Base-by-base conservation (phyloP, 2,797 vertebrate genomes). In the Dermochelys coriacea region DNA sequence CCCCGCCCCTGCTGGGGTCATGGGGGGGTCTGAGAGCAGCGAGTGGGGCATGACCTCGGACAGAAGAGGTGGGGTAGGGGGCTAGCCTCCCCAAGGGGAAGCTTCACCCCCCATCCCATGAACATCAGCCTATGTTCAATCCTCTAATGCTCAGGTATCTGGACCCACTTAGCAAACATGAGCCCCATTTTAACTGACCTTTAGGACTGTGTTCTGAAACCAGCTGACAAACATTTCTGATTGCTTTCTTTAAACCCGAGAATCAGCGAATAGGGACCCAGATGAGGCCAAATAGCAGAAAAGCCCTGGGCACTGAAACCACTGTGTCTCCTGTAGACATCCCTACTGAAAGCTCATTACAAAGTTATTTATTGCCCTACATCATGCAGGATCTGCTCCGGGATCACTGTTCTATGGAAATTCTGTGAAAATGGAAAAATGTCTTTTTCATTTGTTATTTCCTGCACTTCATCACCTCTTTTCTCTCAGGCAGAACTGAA, bases 161-260 rank as follows among this genome's bases (percentile, higher is more conserved):
- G 85, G 15, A 59, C 74, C 23, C 19, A 41, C 5, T 52, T 88
- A 74, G 11, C 49, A 55, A 1, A 57, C 37, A 89, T 87, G 90
- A 89, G 3, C 2, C 23, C 51, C 10, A 16, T 4, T 93, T 59
- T 12, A 37, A 54, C 6, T 75, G 59, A 57, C 31, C 55, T 68
- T 11, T 77, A 94, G 93, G 96, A 94, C 47, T 47, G 15, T 83
- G 34, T 84, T 92, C 61, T 89, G 68, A 84, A 94, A 71, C 50
- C 8, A 79, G 82, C 85, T 91, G 0, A 45, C 45, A 77, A 18
- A 47, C 27, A 49, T 49, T 47, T 71, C 64, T 71, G 5, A 71
- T n/a, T 71, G 18, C 64, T 71, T 41, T 71, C 64, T 23, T 84
- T 85, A 18, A 87, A 52, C 14, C 34, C 59, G 31, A 34, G 80